Conservation (phyloP, 2,113 vertebrate genomes). For the Paradoxurus hermaphroditus region DNA sequence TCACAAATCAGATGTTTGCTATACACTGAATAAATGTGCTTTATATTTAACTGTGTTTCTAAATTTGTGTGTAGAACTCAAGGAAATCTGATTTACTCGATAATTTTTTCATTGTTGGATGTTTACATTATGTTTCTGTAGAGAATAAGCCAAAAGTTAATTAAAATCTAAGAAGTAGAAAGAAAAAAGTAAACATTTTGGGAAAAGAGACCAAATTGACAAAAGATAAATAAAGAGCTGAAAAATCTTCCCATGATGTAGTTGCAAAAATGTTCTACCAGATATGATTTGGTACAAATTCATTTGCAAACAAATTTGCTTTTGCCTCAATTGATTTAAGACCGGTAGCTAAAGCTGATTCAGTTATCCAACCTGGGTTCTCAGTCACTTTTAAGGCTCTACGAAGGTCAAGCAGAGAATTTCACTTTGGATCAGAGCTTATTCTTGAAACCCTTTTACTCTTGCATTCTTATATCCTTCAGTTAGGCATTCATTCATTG, state of each 20-base stretch:
- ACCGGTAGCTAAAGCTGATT: not conserved
- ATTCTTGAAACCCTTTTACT: not conserved
- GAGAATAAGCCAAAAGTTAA: conserved; percentile 19
- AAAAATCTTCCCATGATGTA: not conserved
- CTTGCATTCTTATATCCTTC: not conserved
- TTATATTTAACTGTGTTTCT: not conserved
- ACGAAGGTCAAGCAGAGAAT: not conserved
- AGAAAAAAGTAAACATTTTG: not conserved
- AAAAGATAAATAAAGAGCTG: not conserved
- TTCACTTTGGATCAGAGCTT: not conserved
- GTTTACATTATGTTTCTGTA: not conserved
- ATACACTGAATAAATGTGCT: not conserved
- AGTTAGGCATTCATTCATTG: not conserved
- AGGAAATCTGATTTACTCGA: not conserved
- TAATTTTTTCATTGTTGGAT: not conserved
- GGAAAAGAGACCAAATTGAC: not conserved
- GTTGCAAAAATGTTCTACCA: conserved; percentile 6
- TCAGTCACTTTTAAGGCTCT: not conserved
- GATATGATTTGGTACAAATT: not conserved
- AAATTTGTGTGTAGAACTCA: not conserved
- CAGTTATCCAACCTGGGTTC: not conserved
- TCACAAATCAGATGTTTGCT: not conserved
- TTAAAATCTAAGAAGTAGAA: conserved; percentile 2
- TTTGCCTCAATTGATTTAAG: conserved; percentile 7
- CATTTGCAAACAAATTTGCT: conserved; percentile 4